A percentile compares a stretch with the other conserved stretches of the same genome.
Evolutionary conservation across 2,797 vertebrate genomes (phyloP).

Genomic region (Acropternis orthonyx): DNA sequence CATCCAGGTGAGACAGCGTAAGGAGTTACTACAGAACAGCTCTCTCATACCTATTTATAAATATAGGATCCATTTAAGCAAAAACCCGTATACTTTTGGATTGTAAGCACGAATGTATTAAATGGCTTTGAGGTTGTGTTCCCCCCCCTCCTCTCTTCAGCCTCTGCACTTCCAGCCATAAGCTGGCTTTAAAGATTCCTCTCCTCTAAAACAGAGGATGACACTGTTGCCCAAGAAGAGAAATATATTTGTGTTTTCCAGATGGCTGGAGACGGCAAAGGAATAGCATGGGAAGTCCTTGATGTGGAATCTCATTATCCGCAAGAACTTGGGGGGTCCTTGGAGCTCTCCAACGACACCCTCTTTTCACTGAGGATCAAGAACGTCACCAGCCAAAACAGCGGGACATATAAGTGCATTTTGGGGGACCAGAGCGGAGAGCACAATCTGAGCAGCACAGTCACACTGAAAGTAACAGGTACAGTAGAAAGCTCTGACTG

Average conservation of each 20-base stretch:
- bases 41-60: not conserved
- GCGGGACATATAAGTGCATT: constrained; percentile 66
- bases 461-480: constrained; percentile 74
- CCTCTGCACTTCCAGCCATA: not conserved
- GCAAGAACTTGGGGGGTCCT: not conserved
- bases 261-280: not conserved
- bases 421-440: constrained; percentile 13
- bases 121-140: not conserved
- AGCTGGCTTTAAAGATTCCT: not conserved
- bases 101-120: not conserved
- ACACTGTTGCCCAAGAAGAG: not conserved
- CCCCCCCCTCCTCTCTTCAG: not conserved
- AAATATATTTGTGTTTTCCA: constrained; percentile 31
- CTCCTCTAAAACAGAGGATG: not conserved
- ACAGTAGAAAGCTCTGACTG: not conserved
- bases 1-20: not conserved
- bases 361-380: constrained; percentile 67
- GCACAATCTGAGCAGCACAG: constrained; percentile 36
- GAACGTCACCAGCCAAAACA: constrained; percentile 37
- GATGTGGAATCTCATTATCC: not conserved
- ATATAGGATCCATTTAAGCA: not conserved
- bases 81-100: not conserved
- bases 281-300: not conserved
- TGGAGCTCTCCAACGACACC: not conserved
- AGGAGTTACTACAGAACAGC: not conserved